A percentile compares a stretch with the other conserved stretches of the same genome.
phyloP scores from a whole-genome alignment of 2,113 vertebrate genomes.

The Strix aluco region DNA sequence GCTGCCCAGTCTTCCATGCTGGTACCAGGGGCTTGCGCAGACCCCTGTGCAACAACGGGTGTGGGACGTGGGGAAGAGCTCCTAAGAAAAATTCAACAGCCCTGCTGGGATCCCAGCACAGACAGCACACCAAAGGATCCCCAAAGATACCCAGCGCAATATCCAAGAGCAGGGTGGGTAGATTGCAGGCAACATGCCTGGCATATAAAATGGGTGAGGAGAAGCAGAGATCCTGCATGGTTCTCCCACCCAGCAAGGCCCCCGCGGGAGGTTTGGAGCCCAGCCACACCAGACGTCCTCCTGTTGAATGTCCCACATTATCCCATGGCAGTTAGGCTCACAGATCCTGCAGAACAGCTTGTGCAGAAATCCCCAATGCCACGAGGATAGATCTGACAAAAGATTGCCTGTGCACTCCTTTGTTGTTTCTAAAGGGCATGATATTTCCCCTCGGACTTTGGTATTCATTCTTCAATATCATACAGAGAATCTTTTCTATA shows the following conservation, averaged over 20 bases:
- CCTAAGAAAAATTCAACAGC: neutral
- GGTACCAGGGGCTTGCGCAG: neutral
- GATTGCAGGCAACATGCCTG: neutral
- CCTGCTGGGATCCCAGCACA: neutral
- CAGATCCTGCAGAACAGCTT: constrained; percentile 19
- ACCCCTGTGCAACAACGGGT: neutral
- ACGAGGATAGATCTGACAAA: neutral
- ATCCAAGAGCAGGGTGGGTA: neutral
- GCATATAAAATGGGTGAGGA: neutral
- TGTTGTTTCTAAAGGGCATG: constrained; percentile 65
- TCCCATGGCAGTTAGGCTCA: neutral
- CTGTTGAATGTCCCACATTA: neutral
- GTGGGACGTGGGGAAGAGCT: neutral
- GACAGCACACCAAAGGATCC: neutral
- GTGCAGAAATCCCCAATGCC: constrained; percentile 7
- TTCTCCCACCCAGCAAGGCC: neutral
- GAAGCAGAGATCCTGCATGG: neutral
- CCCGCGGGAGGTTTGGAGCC: neutral
- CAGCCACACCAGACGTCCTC: neutral
- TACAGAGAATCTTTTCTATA: constrained; percentile 35
- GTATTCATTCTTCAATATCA: constrained; percentile 37
- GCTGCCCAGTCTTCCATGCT: neutral
- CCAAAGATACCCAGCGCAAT: neutral
- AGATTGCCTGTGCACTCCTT: constrained; percentile 38
- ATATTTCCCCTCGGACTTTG: constrained; percentile 59